Evolutionary conservation across 2,113 vertebrate species (phyloP).

Genomic region (Hypocryptadius cinnamomeus): DNA sequence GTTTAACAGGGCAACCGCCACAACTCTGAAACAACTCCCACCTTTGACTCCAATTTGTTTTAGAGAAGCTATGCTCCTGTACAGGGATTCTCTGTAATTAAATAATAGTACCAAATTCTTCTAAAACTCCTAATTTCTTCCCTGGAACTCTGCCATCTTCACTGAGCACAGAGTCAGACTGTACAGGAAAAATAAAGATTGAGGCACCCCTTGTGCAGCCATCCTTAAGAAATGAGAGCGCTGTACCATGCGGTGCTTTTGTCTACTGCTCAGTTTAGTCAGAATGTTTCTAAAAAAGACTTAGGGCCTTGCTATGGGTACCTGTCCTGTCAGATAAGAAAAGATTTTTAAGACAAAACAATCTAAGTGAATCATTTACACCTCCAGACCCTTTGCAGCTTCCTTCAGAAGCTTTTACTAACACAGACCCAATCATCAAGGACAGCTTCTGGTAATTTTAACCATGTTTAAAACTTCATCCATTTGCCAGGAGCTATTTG

Average conservation of each 20-base stretch:
- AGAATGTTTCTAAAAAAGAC: neutral
- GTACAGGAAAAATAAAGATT: neutral
- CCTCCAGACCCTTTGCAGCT: neutral
- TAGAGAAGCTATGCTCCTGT: neutral
- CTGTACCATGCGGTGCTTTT: neutral
- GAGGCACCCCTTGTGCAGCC: neutral
- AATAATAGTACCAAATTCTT: neutral
- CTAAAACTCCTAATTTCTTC: neutral
- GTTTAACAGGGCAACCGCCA: neutral
- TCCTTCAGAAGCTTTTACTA: neutral
- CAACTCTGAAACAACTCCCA: neutral
- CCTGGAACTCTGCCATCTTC: neutral
- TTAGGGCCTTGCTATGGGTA: neutral
- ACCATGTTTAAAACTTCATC: neutral
- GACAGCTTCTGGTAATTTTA: neutral
- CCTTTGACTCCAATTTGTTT: neutral
- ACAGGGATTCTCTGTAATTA: neutral
- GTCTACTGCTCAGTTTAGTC: neutral
- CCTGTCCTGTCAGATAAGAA: neutral
- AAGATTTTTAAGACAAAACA: neutral
- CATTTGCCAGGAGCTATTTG: neutral
- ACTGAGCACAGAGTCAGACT: neutral
- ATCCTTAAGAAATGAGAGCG: neutral
- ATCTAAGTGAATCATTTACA: neutral
- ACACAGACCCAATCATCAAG: neutral